Percentiles rank a stretch among this genome's conserved stretches.
Evolutionary conservation across 2,113 vertebrate species (phyloP).

Genomic region (Malurus alboscapulatus): DNA sequence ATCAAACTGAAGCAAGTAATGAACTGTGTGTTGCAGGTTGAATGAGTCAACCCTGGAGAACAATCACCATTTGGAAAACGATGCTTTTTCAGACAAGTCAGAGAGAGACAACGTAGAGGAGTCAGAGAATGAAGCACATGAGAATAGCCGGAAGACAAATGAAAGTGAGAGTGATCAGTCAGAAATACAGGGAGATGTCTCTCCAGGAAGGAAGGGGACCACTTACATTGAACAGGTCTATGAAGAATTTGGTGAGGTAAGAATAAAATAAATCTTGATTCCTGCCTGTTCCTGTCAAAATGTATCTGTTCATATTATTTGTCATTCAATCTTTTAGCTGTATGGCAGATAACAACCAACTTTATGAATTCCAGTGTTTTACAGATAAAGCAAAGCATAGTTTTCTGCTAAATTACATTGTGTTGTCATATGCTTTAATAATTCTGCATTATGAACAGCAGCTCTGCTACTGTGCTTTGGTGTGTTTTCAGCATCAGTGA

Average conservation of each 20-base stretch:
- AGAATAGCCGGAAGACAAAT: constrained; percentile 81
- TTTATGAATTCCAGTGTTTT: neutral
- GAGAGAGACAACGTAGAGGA: constrained; percentile 88
- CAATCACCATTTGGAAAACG: constrained; percentile 83
- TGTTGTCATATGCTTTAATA: constrained; percentile 5
- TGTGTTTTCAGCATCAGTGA: neutral
- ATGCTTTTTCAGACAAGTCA: constrained; percentile 89
- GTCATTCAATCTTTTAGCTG: neutral
- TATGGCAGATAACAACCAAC: neutral
- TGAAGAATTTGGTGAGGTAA: constrained; percentile 93
- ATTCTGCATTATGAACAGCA: constrained; percentile 3
- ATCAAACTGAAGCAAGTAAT: neutral
- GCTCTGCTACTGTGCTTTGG: neutral
- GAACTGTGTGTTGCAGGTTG: constrained; percentile 74
- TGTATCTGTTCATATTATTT: neutral
- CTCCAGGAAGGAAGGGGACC: constrained; percentile 75
- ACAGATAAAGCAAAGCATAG: neutral
- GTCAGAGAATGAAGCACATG: constrained; percentile 80
- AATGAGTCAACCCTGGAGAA: constrained; percentile 81
- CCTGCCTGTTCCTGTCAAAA: neutral
- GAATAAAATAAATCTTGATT: neutral
- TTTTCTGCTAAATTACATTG: constrained; percentile 18
- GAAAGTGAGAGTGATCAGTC: constrained; percentile 87
- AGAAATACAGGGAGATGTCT: constrained; percentile 75
- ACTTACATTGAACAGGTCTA: constrained; percentile 86